Evolutionary conservation across 2,888 invertebrate genomes (phyloP), one percentile per base, ranked within the genome.

Genomic region (Liopterus haemorrhoidalis): DNA sequence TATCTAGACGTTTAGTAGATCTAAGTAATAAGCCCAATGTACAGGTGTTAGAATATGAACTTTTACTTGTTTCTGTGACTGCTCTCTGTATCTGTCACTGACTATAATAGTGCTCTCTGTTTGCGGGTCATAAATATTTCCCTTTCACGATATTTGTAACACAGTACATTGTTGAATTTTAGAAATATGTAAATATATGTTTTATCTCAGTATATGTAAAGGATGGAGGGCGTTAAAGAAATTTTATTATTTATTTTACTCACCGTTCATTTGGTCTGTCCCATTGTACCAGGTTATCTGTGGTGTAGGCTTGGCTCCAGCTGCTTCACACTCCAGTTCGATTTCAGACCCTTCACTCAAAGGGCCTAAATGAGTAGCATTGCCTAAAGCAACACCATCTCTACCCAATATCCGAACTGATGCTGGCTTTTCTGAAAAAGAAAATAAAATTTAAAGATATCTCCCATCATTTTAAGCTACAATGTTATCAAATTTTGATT

Each of bases 271-370:
- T 56, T 78, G 74, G 37, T 75, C 73, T 28, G 76, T 79, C 55
- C 83, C 84, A 64, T 88, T 87, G 73, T 78, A 88, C 92, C 92
- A 93, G 50, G 78, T 78, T 47, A 93, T 82, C 54, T 76, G 77
- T 2, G 93, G 91, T 52, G 85, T 82, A 0, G 93, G 93, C 55
- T 89, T 85, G 32, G 91, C 91, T 36, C 84, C 84, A 30, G 76
- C 76, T 39, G 89, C 87, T 47, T 82, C 76, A 60, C 89, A 89
- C 50, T 75, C 76, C 48, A 89, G 68, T 54, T 77, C 78, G 53
- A 86, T 71, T 57, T 75, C 72, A 9, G 76, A 74, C 28, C 81
- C 77, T 66, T 88, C 87, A 55, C 79, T 74, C 54, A 82, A 73
- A 0, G 86, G 84, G 0, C 85, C 85, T 38, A 85, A 71, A 27